Percentiles rank a stretch among this genome's conserved stretches.
phyloP scores from a whole-genome alignment of 2,113 vertebrate genomes.

The Narcine bancroftii region DNA sequence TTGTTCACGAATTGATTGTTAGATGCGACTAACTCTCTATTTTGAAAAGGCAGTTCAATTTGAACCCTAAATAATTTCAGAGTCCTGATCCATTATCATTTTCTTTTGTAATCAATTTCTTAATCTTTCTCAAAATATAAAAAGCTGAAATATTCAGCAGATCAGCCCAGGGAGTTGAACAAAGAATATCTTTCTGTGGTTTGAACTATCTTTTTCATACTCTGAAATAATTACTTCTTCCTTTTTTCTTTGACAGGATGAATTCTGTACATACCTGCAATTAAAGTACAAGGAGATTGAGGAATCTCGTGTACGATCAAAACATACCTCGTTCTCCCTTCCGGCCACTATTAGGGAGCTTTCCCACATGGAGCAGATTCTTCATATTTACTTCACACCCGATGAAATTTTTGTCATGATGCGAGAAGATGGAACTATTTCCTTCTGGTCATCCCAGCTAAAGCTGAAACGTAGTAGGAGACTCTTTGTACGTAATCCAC shows the following conservation, averaged over 20 bases:
- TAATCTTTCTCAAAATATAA: not conserved
- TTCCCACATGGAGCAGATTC: slow-evolving; percentile 49
- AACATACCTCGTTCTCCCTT: slow-evolving; percentile 55
- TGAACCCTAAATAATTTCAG: no score
- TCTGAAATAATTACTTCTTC: not conserved
- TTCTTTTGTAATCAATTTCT: not conserved
- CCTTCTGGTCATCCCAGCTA: slow-evolving; percentile 66
- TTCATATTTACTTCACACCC: slow-evolving; percentile 49
- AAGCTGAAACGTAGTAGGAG: slow-evolving; percentile 59
- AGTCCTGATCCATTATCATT: not conserved
- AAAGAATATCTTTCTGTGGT: no score
- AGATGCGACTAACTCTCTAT: no score
- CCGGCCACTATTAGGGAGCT: slow-evolving; percentile 51
- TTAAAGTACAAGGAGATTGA: slow-evolving; percentile 58
- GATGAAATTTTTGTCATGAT: slow-evolving; percentile 59
- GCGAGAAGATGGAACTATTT: slow-evolving; percentile 61
- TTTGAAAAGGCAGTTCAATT: no score
- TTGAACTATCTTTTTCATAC: not conserved
- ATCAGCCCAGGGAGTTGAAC: no score
- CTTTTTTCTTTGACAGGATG: slow-evolving; percentile 49
- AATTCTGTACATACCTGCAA: slow-evolving; percentile 64
- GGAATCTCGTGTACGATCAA: slow-evolving; percentile 44
- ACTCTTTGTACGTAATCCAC: slow-evolving; percentile 71
- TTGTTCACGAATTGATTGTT: not conserved
- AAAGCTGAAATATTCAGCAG: no score